Evolutionary conservation across 2,888 invertebrate species (phyloP).

Genomic region (Plagodis pulveraria): DNA sequence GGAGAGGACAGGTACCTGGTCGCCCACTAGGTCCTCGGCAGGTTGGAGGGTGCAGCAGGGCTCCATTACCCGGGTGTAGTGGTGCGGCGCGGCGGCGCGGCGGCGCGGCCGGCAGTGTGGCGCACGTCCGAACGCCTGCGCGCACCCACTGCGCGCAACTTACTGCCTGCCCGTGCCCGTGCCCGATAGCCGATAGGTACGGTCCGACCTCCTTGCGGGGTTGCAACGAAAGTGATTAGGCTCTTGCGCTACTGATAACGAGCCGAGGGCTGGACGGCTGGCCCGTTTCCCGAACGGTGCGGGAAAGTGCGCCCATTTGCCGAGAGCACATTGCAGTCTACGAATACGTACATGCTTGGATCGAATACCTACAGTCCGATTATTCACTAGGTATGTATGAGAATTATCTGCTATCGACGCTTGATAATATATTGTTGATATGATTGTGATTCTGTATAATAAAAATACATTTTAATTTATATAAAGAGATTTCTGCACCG

Average conservation of each 20-base stretch:
- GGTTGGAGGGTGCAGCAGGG: constrained; percentile 76
- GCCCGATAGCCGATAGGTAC: constrained; percentile 56
- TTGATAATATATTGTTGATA: too few species aligned
- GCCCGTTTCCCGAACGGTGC: constrained; percentile 48
- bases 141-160: constrained; percentile 61
- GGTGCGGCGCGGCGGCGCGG: constrained; percentile 47
- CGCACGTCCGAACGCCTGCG: constrained; percentile 60
- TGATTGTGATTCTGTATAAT: too few species aligned
- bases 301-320: constrained; percentile 38
- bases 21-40: constrained; percentile 81
- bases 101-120: constrained; percentile 48
- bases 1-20: constrained; percentile 68
- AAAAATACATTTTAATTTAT: too few species aligned
- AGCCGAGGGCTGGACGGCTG: constrained; percentile 64
- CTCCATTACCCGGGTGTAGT: constrained; percentile 75
- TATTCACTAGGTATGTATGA: too few species aligned
- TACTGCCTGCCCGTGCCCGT: constrained; percentile 46
- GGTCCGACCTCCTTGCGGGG: constrained; percentile 73
- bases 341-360: background rate
- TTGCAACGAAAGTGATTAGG: constrained; percentile 82
- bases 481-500: too few species aligned
- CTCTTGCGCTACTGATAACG: constrained; percentile 78
- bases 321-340: constrained; percentile 13
- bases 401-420: too few species aligned
- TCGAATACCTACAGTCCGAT: too few species aligned